Evolutionary conservation across 2,888 invertebrate genomes (phyloP), one percentile per base, ranked within the genome.

Genomic region (Rhodophaea formosa): DNA sequence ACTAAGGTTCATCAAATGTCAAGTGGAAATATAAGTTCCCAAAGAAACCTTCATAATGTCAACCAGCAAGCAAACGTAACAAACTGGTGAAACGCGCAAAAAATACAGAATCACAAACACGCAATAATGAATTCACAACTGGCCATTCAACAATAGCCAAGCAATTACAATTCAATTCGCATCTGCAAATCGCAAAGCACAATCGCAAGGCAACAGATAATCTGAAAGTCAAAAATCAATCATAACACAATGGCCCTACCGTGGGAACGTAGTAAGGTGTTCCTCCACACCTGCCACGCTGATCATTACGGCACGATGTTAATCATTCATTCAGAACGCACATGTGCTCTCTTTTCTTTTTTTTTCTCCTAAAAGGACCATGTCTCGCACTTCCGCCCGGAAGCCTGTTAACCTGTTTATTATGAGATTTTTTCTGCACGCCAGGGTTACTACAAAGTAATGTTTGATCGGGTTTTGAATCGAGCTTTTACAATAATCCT

Each of bases 341-440:
- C 70, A 74, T 87, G 82, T 85, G 86, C 76, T 79, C 75, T 79
- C 72, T 69, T 68, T 77, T 75, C n/a, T n/a, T n/a, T n/a, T n/a
- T 71, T 75, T 77, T 73, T 75, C 70, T 69, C 68, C 62, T 59
- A 71, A 79, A 83, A 83, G 82, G 84, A 86, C 87, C 84, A 86
- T 81, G 83, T 80, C 84, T 82, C 79, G 74, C 76, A 89, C 90
- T 91, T 91, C 90, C 90, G 87, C 84, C 88, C 87, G 89, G 90
- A 90, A 89, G 82, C 77, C 81, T 82, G 86, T 78, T 83, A 88
- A 91, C 89, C 89, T 90, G 90, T 87, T 83, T 69, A 70, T 74
- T 86, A 85, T 89, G 89, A 83, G 89, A 89, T 71, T 82, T 85
- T 86, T 87, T 84, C 74, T 77, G 67, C 71, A 72, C 71, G 71